A percentile compares a stretch with the other conserved stretches of the same genome.
Conservation (phyloP, 2,797 vertebrate species). For the Myiotriccus ornatus region DNA sequence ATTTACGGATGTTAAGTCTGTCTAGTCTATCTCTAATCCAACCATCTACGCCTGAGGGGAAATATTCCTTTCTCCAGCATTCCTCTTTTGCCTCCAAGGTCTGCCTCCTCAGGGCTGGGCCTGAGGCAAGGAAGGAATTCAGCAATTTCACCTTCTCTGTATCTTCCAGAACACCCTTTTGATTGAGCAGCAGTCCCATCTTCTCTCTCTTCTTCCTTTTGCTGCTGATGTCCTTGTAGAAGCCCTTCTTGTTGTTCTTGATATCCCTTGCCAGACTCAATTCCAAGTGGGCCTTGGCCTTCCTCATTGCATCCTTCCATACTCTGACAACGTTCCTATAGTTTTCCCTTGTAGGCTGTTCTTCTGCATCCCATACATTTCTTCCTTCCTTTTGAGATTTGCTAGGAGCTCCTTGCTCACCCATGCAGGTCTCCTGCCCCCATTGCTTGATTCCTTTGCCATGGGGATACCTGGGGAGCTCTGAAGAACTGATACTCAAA, state of each 20-base stretch:
- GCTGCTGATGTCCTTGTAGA: not conserved
- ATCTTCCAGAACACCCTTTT: not conserved
- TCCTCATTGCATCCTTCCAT: rapidly evolving
- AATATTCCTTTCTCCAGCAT: not conserved
- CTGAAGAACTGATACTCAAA: not conserved
- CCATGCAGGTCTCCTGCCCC: not conserved
- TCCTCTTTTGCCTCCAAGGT: not conserved
- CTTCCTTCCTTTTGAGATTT: not conserved
- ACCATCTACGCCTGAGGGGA: not conserved
- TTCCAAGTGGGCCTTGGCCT: not conserved
- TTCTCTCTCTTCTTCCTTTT: not conserved
- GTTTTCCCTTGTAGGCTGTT: not conserved
- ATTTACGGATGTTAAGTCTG: not conserved
- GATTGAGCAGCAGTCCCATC: not conserved
- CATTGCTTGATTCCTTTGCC: not conserved
- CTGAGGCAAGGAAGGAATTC: not conserved
- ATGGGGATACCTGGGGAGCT: not conserved
- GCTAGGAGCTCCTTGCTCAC: not conserved
- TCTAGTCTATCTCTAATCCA: not conserved
- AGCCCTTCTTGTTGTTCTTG: not conserved
- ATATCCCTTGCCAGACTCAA: not conserved
- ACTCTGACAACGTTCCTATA: not conserved
- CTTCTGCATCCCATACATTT: not conserved
- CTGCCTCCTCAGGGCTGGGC: not conserved
- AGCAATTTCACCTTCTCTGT: not conserved